Evolutionary conservation across 1,140 invertebrate genomes (phyloP).

Genomic region (Coenobita brevimanus): DNA sequence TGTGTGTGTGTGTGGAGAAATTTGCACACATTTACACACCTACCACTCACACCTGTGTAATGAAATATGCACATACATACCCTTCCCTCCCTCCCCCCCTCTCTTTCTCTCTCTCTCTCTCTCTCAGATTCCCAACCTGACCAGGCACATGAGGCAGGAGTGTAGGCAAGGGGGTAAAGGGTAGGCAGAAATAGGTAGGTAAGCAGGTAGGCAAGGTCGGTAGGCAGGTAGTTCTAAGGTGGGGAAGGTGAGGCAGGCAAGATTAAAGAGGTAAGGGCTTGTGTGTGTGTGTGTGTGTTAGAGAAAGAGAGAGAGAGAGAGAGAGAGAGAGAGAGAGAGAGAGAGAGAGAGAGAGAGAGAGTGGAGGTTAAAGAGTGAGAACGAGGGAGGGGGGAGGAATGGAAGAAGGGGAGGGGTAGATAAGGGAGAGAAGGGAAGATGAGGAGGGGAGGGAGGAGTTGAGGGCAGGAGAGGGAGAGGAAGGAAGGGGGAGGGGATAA

Average conservation of each 20-base stretch:
- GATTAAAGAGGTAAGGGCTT: too few species aligned
- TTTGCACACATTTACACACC: too few species aligned
- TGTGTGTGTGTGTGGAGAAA: too few species aligned
- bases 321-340: constrained; percentile 14
- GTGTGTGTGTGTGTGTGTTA: not conserved
- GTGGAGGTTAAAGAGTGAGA: not conserved
- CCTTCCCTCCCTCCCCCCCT: not conserved
- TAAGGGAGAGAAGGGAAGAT: not conserved
- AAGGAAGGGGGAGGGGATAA: constrained; percentile 18
- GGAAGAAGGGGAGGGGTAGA: constrained; percentile 9
- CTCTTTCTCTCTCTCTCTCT: not conserved
- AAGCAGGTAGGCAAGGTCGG: too few species aligned
- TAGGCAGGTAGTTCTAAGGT: too few species aligned
- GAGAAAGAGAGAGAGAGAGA: not conserved
- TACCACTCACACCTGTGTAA: too few species aligned
- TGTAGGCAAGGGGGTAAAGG: too few species aligned
- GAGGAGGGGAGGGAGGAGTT: not conserved
- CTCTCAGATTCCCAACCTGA: too few species aligned
- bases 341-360: not conserved
- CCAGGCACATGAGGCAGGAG: too few species aligned
- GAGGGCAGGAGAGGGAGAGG: constrained; percentile 3
- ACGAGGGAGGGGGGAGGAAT: constrained; percentile 14
- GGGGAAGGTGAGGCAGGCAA: too few species aligned
- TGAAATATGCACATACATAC: too few species aligned
- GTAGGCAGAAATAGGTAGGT: too few species aligned